Evolutionary conservation across 1,140 invertebrate species (phyloP), one percentile per base, ranked within the genome.

Genomic region (Bilobella aurantiaca): DNA sequence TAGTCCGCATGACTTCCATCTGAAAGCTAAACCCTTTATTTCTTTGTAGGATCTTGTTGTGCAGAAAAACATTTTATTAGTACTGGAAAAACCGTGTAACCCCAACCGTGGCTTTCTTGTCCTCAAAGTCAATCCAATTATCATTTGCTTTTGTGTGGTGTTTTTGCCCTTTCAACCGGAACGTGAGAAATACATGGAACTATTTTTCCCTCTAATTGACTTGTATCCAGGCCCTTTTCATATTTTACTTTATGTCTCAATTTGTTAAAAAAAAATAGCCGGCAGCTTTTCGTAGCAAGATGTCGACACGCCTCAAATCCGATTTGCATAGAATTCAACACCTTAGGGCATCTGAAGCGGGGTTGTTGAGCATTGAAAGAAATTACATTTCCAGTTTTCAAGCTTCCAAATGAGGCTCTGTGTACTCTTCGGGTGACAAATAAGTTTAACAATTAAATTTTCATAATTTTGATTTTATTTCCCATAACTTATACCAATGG

Each of bases 181-280:
- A 62, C 61, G 61, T 62, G 61, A 62, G 61, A 62, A 62, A 53
- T 27, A 53, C 37, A 42, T 30, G 49, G 46, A 62, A 21, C 34
- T 28, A 8, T 42, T 23, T 61, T 42, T 61, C 59, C 49, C 49
- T 62, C 49, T 27, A 30, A 62, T 53, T 49, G 37, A 62, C 31
- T 62, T 62, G 34, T 30, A 47, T 49, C n/a, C n/a, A n/a, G n/a
- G n/a, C n/a, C n/a, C n/a, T n/a, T n/a, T n/a, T n/a, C n/a, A n/a
- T n/a, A n/a, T n/a, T n/a, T n/a, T n/a, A n/a, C n/a, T n/a, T n/a
- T 62, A 47, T 46, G n/a, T 28, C 49, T 27, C 61, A 62, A 62
- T 49, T 62, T 62, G n/a, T 62, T 49, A 27, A 16, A 1, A 30
- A 1, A n/a, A n/a, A n/a, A n/a, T n/a, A n/a, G n/a, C n/a, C n/a